Evolutionary conservation across 2,113 vertebrate species (phyloP).

Genomic region (Gymnocephalus cernua): DNA sequence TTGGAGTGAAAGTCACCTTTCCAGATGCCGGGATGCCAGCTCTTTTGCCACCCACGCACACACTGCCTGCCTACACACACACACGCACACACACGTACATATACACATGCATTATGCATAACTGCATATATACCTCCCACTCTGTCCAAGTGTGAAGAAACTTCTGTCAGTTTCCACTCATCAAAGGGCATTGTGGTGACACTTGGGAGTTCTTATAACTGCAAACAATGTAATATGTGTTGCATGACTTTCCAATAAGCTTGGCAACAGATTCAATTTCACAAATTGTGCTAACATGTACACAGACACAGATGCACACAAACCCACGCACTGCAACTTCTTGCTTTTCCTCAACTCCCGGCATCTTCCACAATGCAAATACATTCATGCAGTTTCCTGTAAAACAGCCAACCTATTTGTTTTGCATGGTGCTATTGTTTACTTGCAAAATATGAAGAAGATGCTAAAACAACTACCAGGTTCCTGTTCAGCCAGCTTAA

Average conservation of each 20-base stretch:
- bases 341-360: background rate
- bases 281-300: conserved; percentile 24
- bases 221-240: conserved; percentile 42
- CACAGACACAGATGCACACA: conserved; percentile 1
- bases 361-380: background rate
- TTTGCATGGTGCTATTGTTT: background rate
- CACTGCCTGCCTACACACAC: background rate
- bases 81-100: background rate
- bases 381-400: background rate
- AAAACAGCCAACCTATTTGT: background rate
- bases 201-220: conserved; percentile 17
- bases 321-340: conserved; percentile 15
- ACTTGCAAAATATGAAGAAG: background rate
- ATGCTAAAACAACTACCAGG: background rate
- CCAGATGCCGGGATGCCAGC: conserved; percentile 38
- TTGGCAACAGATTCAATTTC: conserved; percentile 31
- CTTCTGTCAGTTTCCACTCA: conserved; percentile 47
- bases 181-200: conserved; percentile 37
- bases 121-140: conserved; percentile 30
- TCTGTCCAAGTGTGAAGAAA: conserved; percentile 30
- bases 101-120: conserved; percentile 8
- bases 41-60: conserved; percentile 28
- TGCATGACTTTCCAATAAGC: conserved; percentile 45
- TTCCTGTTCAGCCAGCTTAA: background rate
- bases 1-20: conserved; percentile 67